Conservation (phyloP, 2,888 invertebrate species). For the Plagiodera versicolora region DNA sequence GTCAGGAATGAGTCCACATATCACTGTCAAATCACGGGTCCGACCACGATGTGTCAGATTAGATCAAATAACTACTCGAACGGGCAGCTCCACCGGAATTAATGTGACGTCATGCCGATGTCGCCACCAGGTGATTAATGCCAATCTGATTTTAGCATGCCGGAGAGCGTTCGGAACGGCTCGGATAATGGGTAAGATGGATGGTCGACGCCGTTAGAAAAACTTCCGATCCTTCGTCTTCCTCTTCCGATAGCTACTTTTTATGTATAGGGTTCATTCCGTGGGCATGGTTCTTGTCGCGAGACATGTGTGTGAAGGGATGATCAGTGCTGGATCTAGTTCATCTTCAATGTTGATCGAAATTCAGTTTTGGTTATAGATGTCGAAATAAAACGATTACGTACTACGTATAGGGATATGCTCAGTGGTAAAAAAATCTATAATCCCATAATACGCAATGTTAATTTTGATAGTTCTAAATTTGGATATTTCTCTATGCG, state of each 20-base stretch:
- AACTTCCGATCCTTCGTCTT: neutral
- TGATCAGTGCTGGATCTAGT: no score
- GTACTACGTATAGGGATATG: no score
- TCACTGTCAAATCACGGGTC: conserved; percentile 34
- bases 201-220: conserved; percentile 5
- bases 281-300: neutral
- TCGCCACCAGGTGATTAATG: conserved; percentile 51
- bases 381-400: no score
- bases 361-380: no score
- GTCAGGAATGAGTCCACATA: conserved; percentile 23
- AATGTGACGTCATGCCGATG: conserved; percentile 49
- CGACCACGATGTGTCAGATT: conserved; percentile 22
- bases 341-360: no score
- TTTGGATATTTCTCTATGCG: no score
- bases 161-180: neutral
- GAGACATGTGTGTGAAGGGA: neutral
- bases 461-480: no score
- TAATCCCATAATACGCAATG: no score
- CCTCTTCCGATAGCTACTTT: neutral
- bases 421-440: no score
- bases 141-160: conserved; percentile 15
- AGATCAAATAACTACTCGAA: conserved; percentile 27
- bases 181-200: neutral
- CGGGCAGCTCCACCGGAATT: conserved; percentile 40
- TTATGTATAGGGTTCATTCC: neutral